Evolutionary conservation across 1,140 invertebrate genomes (phyloP), one percentile per base, ranked within the genome.

Genomic region (Drosophila pallidifrons): DNA sequence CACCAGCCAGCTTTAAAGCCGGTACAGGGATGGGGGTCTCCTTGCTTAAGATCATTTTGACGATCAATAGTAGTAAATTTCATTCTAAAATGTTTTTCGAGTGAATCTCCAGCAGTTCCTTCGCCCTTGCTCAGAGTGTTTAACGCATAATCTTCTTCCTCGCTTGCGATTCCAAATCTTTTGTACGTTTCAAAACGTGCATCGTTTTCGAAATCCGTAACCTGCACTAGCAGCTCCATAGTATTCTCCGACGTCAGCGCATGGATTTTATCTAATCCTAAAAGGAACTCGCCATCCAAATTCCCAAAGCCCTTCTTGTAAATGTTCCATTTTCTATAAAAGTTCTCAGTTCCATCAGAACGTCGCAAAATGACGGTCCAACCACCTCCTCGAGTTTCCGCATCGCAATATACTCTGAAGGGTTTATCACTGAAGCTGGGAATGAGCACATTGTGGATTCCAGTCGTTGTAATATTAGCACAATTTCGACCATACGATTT

Each of bases 181-280:
- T 16, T 5, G n/a, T 38, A 55, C 1, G 3, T 10, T 3, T 35
- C 52, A 30, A 16, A 55, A 13, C 7, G 35, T 16, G 8, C 1
- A 10, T 15, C 7, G 2, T 32, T 32, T 1, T 55, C 52, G 13
- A 38, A 55, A 11, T 55, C 32, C 13, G 11, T 15, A 3, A 55
- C 7, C 4, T 38, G 1, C 5, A 55, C n/a, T 1, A 35, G 7
- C 6, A 55, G 11, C 15, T 55, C 52, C 30, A 30, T 13, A 2
- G 30, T 38, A 1, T 3, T 10, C 1, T 16, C 52, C 13, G 52
- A 6, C 5, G 52, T 35, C 13, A 55, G 2, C 6, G 52, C 52
- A 38, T 55, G 52, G 0, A 55, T 55, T 55, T 16, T 55, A 8
- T 55, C 52, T 30, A 55, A 16, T 16, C 52, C 52, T 7, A 55